Evolutionary conservation across 2,888 invertebrate species (phyloP), one percentile per base, ranked within the genome.

Genomic region (Apamea anceps): DNA sequence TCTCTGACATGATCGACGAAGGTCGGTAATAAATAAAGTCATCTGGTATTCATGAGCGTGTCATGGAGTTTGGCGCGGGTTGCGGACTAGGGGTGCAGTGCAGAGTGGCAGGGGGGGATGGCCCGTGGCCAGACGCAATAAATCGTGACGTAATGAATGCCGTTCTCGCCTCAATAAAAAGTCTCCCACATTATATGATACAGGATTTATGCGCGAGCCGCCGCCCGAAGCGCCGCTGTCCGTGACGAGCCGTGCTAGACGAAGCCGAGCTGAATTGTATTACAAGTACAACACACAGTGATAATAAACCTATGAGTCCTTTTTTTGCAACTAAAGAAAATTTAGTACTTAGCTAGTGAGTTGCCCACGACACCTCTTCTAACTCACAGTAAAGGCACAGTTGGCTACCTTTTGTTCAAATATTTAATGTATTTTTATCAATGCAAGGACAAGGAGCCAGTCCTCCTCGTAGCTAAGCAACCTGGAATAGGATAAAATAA

Each of bases 121-220:
- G 78, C 73, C 75, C 63, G 85, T 77, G 81, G 82, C 71, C 78
- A 81, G 79, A 72, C 80, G 73, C 85, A 87, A 90, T 93, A 93
- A 93, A 92, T 93, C 90, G 89, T 84, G 82, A 80, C 82, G 89
- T 93, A 94, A 94, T 94, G 92, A 94, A 94, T 93, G 92, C 93
- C 91, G 90, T 92, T 92, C 90, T 91, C 93, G 92, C 93, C 88
- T 91, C 93, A 92, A 93, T 93, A 93, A 94, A 93, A 94, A 92
- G 90, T 90, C 90, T 91, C 87, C 86, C 88, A 89, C 89, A 89
- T 91, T 91, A 93, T 92, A 91, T 93, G 91, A 91, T 92, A 91
- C 90, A 91, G 91, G 85, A 87, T 82, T 86, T 87, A 91, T 91
- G 71, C 66, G 90, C 83, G 78, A 85, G 83, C 86, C 81, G 84